Evolutionary conservation across 2,888 invertebrate species (phyloP), one percentile per base, ranked within the genome.

Genomic region (Cartodere bifasciata): DNA sequence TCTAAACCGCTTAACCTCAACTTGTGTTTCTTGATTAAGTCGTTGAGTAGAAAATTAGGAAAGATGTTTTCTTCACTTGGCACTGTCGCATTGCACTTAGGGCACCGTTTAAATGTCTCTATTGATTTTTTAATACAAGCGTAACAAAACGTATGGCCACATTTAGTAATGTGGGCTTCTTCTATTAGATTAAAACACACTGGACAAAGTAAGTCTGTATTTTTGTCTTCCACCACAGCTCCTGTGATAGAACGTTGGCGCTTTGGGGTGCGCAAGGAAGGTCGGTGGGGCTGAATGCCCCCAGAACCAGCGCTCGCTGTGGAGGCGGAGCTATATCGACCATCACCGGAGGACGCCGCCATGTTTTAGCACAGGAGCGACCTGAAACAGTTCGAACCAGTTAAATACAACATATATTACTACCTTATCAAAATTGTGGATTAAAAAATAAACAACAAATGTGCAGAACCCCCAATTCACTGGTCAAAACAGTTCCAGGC

Each of bases 71-170:
- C 85, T 40, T 68, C 67, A 1, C 70, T 71, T 2, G 74, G 71
- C 5, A 87, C 62, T 2, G 71, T 65, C 9, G 72, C 75, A 46
- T 78, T 81, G 56, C 90, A 91, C 55, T 85, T 84, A 2, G 90
- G 88, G 55, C 90, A 91, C 25, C 80, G 66, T 35, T 73, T 71
- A 36, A 64, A 67, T 2, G 65, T 60, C 47, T 78, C 75, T 21
- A 84, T 62, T 2, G 76, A 71, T 42, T 69, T 70, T 12, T 63
- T 60, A 28, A 91, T 83, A 58, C 91, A 92, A 11, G 72, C 68
- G 52, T 74, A 77, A 59, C 92, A 92, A 63, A 86, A 92, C 2
- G 88, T 88, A 56, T 92, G 91, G 0, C 91, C 91, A 60, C 92
- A 91, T 43, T 80, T 75, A 0, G 90, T 90, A 49, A 91, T 86